Base-by-base conservation (phyloP, 2,797 vertebrate genomes). In the Astyanax mexicanus region DNA sequence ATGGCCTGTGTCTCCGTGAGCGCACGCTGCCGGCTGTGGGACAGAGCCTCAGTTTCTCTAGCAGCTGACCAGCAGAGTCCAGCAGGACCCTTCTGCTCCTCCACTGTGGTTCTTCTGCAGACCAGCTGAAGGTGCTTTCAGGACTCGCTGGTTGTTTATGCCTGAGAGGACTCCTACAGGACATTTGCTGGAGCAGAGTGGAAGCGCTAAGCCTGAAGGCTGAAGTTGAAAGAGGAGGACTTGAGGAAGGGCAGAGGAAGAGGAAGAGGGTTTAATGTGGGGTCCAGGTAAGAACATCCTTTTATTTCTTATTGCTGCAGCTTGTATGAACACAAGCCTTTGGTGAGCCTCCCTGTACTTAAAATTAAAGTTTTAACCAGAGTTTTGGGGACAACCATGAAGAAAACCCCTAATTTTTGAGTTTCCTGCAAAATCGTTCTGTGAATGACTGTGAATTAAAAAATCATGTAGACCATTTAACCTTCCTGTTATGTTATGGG, bases 261-360 rank as follows among this genome's bases (percentile, higher is more conserved):
- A 81, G 60, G 75, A 81, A 87, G 75, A 74, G 74, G 47, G 62
- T 79, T 87, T 85, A 85, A 94, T 94, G 93, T 94, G 93, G 93
- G 86, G 85, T 82, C 80, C 92, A 93, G 93, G 93, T 94, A 92
- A 85, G 89, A 71, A 75, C 47, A 49, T 81, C 32, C 51, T 1
- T 75, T 74, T 69, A 55, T 78, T 81, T 72, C 38, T 67, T 52
- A 32, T 57, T n/a, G n/a, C n/a, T n/a, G 65, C 23, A 52, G 32
- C 45, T 42, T 47, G 54, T 61, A n/a, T 27, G 23, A 40, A 13
- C 19, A n/a, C 47, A 21, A 5, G 21, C 45, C 32, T 60, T 6
- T 37, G 21, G 49, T 3, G 23, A 19, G 21, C 21, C 29, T 49
- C 4, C 2, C 4, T 2, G 6, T 11, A 27, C 12, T 11, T 6